A percentile compares a stretch with the other conserved stretches of the same genome.
phyloP scores from a whole-genome alignment of 2,888 invertebrate genomes.

The Erebia palarica region DNA sequence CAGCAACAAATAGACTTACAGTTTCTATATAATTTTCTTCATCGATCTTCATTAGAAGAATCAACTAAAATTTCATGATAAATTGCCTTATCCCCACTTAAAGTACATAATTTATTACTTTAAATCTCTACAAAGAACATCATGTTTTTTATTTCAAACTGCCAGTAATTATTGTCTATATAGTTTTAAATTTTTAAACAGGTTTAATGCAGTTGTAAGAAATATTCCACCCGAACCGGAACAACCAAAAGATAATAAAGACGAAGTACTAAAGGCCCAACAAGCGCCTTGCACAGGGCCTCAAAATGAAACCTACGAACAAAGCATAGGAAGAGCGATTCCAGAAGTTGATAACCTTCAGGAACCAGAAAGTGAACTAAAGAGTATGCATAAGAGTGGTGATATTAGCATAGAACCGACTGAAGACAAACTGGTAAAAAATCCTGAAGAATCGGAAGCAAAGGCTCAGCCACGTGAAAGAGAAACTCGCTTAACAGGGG shows the following conservation, averaged over 20 bases:
- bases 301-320: slow-evolving; percentile 50
- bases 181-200: slow-evolving; percentile 40
- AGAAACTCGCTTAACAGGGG: slow-evolving; percentile 26
- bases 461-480: slow-evolving; percentile 28
- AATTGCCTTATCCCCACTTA: too few relatives aligned
- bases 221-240: slow-evolving; percentile 56
- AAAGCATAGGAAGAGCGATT: slow-evolving; percentile 34
- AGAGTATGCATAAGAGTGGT: slow-evolving; percentile 21
- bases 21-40: background rate
- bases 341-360: slow-evolving; percentile 36
- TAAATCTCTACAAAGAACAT: too few relatives aligned
- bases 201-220: slow-evolving; percentile 72
- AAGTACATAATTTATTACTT: too few relatives aligned
- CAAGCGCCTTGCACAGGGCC: slow-evolving; percentile 52
- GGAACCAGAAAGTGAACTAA: slow-evolving; percentile 4
- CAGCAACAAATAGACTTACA: background rate
- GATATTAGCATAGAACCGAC: slow-evolving; percentile 16
- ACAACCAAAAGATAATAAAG: slow-evolving; percentile 30
- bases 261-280: slow-evolving; percentile 33
- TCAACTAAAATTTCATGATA: too few relatives aligned
- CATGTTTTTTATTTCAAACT: background rate
- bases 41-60: too few relatives aligned
- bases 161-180: background rate
- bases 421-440: slow-evolving; percentile 6
- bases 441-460: slow-evolving; percentile 20